Evolutionary conservation across 2,113 vertebrate genomes (phyloP).

Genomic region (Chlorodrepanis virens): DNA sequence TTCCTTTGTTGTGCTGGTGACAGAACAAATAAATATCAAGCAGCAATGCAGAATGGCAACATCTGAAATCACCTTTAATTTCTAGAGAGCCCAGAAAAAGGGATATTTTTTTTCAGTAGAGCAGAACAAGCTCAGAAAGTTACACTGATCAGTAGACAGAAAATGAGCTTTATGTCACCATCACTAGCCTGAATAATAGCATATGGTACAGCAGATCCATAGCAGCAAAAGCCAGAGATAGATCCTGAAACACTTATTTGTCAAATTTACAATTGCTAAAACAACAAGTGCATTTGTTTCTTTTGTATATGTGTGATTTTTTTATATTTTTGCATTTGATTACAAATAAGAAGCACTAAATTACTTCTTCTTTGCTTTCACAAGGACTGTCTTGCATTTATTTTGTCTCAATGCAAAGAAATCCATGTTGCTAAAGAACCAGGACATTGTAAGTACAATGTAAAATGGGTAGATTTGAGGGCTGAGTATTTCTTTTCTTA

Average conservation of each 20-base stretch:
- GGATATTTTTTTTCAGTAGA: not conserved
- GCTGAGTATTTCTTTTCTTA: not conserved
- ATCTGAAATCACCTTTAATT: not conserved
- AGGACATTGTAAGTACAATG: not conserved
- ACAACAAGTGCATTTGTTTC: not conserved
- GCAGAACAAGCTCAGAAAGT: not conserved
- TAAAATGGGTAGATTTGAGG: not conserved
- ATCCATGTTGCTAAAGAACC: not conserved
- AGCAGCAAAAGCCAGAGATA: conserved; percentile 18
- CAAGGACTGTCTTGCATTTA: not conserved
- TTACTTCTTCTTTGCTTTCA: not conserved
- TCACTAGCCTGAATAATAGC: not conserved
- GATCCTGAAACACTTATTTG: not conserved
- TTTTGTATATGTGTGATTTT: not conserved
- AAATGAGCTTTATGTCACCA: not conserved
- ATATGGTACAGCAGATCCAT: conserved; percentile 31
- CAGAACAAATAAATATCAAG: conserved; percentile 5
- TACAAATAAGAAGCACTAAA: not conserved
- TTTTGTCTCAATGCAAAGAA: not conserved
- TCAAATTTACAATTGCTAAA: conserved; percentile 51
- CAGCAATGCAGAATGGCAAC: not conserved
- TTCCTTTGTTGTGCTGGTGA: not conserved
- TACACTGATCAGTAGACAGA: not conserved
- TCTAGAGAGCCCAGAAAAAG: not conserved
- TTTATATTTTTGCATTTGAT: not conserved